Base-by-base conservation (phyloP, 2,888 invertebrate genomes). In the Drosophila putrida region DNA sequence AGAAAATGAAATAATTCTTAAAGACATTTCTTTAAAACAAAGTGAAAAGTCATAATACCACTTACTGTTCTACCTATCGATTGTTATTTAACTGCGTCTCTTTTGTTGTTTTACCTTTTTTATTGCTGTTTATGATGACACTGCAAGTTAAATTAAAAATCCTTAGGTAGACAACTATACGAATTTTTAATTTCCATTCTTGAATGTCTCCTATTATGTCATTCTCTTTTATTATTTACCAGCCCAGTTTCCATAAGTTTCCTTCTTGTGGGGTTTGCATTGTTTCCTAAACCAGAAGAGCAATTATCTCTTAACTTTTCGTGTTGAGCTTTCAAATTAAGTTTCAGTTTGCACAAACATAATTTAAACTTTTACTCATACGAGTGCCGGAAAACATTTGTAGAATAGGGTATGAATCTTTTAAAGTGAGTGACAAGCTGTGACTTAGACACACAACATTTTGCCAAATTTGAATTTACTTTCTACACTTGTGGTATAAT, bases 221-320 rank as follows among this genome's bases (percentile, higher is more conserved):
- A 9, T 0, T 1, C 46, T 13, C 13, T 15, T 47, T 47, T 47
- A 47, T 47, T 31, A 47, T 47, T 47, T 15, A 47, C 13, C 2
- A 15, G 9, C 10, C 13, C 31, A 47, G 5, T 31, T 47, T 15
- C 13, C 46, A 47, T 31, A 31, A 31, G 28, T 47, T 47, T 31
- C 9, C 28, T 4, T 13, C 28, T 28, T 6, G 0, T 13, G 44
- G 44, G 28, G 3, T 0, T 41, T 41, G 39, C 25, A 39, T 39
- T 39, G 39, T 39, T 15, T 15, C 9, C 8, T 15, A 9, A 39
- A 39, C 9, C 43, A 43, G 6, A 5, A 11, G 4, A 13, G 15
- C 28, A 35, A 51, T 41, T 35, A 20, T 36, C 41, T 47, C 35
- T 35, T 51, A 38, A 51, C 27, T 57, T 43, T 4, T 27, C 38